Conservation (phyloP, 2,797 vertebrate genomes). For the Scyliorhinus canicula region DNA sequence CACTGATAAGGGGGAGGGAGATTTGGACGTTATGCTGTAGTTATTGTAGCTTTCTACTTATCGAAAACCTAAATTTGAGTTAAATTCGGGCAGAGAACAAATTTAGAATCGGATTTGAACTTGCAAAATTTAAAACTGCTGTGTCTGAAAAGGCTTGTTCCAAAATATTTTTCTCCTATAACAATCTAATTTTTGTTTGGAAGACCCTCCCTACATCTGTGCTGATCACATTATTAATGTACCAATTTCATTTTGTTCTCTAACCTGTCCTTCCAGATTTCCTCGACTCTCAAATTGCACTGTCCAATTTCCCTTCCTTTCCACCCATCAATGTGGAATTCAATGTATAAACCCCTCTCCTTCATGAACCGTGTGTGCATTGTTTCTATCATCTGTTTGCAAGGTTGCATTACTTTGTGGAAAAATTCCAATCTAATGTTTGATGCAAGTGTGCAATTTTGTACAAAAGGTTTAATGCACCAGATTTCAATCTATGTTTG, state of each 20-base stretch:
- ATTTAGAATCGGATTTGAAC: background rate
- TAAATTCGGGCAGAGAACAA: background rate
- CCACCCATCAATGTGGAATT: background rate
- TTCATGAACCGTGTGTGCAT: too few relatives aligned
- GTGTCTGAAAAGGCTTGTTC: background rate
- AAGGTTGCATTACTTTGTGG: background rate
- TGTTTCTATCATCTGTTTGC: background rate
- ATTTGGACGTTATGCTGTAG: background rate
- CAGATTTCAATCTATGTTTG: constrained; percentile 38
- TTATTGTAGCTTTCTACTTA: background rate
- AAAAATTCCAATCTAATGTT: background rate
- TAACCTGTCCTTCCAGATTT: background rate
- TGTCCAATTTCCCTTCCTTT: background rate
- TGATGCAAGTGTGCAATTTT: background rate
- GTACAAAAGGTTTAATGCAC: background rate
- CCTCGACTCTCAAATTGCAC: background rate
- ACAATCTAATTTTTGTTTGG: background rate
- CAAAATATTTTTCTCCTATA: background rate
- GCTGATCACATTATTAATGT: background rate
- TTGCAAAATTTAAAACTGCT: background rate
- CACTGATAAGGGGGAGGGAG: background rate
- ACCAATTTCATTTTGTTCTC: background rate
- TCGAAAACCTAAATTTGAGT: background rate
- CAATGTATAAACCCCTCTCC: too few relatives aligned
- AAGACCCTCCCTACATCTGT: background rate